Conservation (phyloP, 2,113 vertebrate genomes). For the Xenopus borealis region DNA sequence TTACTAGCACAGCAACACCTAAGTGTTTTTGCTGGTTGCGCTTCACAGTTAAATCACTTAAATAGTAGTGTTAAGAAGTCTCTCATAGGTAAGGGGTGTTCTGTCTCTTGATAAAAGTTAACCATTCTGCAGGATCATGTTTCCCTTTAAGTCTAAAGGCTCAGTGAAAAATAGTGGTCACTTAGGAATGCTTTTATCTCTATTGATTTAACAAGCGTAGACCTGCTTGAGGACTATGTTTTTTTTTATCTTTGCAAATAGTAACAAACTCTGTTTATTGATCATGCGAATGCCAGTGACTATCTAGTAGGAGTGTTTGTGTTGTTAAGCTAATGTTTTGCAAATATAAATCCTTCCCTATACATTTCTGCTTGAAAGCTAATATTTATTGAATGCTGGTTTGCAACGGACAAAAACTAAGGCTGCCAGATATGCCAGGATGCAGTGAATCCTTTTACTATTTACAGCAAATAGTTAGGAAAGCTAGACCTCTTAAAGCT, state of each 20-base stretch:
- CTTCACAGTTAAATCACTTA: too few relatives aligned
- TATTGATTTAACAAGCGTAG: constrained; percentile 60
- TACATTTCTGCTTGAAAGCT: constrained; percentile 23
- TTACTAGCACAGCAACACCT: too few relatives aligned
- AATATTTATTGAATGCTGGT: constrained; percentile 49
- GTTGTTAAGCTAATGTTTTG: constrained; percentile 43
- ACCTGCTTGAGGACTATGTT: constrained; percentile 53
- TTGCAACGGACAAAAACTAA: constrained; percentile 31
- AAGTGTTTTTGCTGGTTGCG: too few relatives aligned
- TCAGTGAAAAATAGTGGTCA: neutral
- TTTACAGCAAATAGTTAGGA: constrained; percentile 14
- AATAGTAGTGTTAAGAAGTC: too few relatives aligned
- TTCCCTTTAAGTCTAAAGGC: too few relatives aligned
- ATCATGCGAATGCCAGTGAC: constrained; percentile 38
- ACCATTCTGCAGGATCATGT: too few relatives aligned
- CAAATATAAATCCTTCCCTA: constrained; percentile 16
- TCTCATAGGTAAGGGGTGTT: too few relatives aligned
- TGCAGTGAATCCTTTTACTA: constrained; percentile 12
- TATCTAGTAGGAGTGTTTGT: constrained; percentile 42
- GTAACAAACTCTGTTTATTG: constrained; percentile 61
- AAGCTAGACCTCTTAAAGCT: neutral
- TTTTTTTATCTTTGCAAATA: constrained; percentile 59
- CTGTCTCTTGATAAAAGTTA: too few relatives aligned
- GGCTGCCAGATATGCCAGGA: neutral
- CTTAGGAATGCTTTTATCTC: neutral